phyloP scores from a whole-genome alignment of 2,113 vertebrate species.

The Monopterus albus region DNA sequence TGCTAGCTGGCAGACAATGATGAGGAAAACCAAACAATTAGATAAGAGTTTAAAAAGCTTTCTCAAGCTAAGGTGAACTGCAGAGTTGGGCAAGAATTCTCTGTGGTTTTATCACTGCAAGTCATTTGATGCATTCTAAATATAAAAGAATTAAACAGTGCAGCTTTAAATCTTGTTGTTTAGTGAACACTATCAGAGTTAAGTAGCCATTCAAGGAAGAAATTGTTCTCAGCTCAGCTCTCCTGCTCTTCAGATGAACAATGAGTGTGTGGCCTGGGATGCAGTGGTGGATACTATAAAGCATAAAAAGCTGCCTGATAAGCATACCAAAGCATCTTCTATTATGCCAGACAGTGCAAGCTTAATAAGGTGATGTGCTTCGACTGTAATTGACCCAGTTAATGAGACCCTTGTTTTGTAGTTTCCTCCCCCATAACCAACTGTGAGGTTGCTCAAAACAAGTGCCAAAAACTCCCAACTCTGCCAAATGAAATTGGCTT shows the following conservation, averaged over 20 bases:
- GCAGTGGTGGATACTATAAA: constrained; percentile 11
- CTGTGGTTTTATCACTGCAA: too few species aligned
- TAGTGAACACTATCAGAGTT: too few species aligned
- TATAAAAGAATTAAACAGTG: too few species aligned
- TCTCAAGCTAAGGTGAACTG: too few species aligned
- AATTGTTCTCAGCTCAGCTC: not conserved
- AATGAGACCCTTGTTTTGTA: constrained; percentile 76
- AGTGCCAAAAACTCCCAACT: constrained; percentile 82
- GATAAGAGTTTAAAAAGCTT: too few species aligned
- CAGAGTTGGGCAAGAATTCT: too few species aligned
- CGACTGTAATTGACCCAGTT: constrained; percentile 76
- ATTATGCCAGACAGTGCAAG: constrained; percentile 46
- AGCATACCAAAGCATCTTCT: constrained; percentile 51
- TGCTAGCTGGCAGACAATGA: too few species aligned
- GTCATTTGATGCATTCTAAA: too few species aligned
- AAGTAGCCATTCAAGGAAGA: too few species aligned
- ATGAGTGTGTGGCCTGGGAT: constrained; percentile 35
- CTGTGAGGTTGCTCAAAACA: constrained; percentile 74
- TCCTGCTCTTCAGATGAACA: not conserved
- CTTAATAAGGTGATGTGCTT: constrained; percentile 72
- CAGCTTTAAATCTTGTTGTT: too few species aligned
- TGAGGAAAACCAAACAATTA: too few species aligned
- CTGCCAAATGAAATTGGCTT: constrained; percentile 83
- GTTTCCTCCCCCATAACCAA: constrained; percentile 78
- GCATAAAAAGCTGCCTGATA: constrained; percentile 33